Base-by-base conservation (phyloP, 2,888 invertebrate species). In the Caenorhabditis becei region DNA sequence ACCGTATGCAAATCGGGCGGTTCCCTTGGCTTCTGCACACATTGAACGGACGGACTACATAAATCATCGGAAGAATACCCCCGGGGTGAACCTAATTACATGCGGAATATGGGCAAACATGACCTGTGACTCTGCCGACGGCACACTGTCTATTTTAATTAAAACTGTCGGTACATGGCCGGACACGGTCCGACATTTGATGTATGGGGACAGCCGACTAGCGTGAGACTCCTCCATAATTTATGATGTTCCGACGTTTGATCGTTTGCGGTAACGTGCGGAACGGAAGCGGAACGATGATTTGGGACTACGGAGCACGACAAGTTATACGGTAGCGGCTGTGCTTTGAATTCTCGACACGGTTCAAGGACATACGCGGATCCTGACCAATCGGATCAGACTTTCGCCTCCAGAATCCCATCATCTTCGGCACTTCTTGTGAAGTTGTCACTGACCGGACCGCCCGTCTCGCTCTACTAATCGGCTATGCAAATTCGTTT, bases 391-490 rank as follows among this genome's bases (percentile, higher is more conserved):
- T 32, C 32, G 5, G 10, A 4, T 32, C 32, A 32, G 51, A 61
- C 61, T 70, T 47, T 49, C 72, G 20, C 24, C 72, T 72, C 72
- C 72, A 72, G 72, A 63, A 72, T 63, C 37, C 62, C 54, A 62
- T 70, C 59, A 49, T 62, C 71, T 7, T 32, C 32, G 71, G 72
- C 63, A 56, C 63, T 28, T 63, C 63, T 72, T 72, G 56, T 62
- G 56, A 72, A 63, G 72, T 63, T 51, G n/a, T 61, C 51, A 44
- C 5, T 47, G 63, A 58, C 65, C 63, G 65, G 63, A 58, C 65
- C 63, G 65, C 63, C 51, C 65, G 74, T 74, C 74, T 74, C 74
- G 74, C 74, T 74, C 74, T 74, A 66, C 51, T 74, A 74, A 74
- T 74, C 66, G 59, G 26, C 49, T 59, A 51, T 65, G 58, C 74